Conservation (phyloP, 2,113 vertebrate genomes). For the Myxocyprinus asiaticus region DNA sequence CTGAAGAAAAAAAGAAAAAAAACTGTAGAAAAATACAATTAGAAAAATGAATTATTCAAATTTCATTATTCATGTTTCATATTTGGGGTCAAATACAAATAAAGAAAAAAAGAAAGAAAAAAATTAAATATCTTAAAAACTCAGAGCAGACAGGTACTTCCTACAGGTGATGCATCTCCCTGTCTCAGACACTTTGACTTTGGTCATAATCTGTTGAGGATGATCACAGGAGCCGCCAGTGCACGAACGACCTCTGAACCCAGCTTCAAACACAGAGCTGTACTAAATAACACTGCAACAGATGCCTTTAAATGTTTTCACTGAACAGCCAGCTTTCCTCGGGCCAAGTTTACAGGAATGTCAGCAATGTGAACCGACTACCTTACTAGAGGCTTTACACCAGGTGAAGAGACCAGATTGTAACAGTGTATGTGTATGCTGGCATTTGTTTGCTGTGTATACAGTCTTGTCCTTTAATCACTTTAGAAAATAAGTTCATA, state of each 20-base stretch:
- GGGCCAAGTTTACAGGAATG: constrained; percentile 76
- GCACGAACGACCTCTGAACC: constrained; percentile 88
- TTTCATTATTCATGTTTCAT: too few relatives aligned
- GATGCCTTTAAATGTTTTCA: constrained; percentile 80
- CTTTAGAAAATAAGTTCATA: not conserved
- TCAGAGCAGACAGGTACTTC: constrained; percentile 82
- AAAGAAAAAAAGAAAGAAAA: too few relatives aligned
- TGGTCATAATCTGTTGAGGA: constrained; percentile 87
- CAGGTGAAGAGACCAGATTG: not conserved
- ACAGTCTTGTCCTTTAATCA: not conserved
- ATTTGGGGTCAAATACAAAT: too few relatives aligned
- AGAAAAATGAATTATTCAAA: too few relatives aligned
- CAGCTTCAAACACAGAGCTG: constrained; percentile 87
- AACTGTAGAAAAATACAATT: too few relatives aligned
- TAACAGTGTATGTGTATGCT: not conserved
- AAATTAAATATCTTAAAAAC: not conserved
- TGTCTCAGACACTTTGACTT: constrained; percentile 73
- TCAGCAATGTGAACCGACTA: constrained; percentile 78
- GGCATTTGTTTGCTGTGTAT: not conserved
- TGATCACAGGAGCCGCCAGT: constrained; percentile 90
- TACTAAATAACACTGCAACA: constrained; percentile 91
- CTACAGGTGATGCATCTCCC: constrained; percentile 62
- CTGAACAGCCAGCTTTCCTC: constrained; percentile 68
- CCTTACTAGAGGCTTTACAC: not conserved
- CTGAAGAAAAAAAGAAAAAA: too few relatives aligned